Conservation (phyloP, 2,113 vertebrate species). For the Pangasianodon gigas region DNA sequence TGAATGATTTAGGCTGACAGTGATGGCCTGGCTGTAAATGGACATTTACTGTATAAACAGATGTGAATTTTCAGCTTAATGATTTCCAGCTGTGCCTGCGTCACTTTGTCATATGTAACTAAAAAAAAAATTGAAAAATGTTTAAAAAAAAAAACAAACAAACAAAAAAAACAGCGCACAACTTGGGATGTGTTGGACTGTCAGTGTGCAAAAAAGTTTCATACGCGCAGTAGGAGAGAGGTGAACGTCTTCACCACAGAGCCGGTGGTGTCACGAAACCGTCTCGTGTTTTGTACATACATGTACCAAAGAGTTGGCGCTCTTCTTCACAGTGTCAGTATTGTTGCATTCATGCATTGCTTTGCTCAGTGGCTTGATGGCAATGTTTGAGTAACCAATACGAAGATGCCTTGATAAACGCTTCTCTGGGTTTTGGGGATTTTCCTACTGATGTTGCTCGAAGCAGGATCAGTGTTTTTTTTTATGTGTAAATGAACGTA, state of each 20-base stretch:
- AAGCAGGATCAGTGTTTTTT: background rate
- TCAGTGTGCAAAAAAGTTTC: background rate
- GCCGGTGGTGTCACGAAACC: conserved; percentile 10
- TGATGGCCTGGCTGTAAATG: background rate
- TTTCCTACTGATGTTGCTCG: conserved; percentile 30
- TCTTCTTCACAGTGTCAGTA: conserved; percentile 42
- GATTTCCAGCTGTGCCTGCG: background rate
- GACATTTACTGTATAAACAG: background rate
- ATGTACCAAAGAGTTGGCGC: conserved; percentile 64
- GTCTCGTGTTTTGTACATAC: conserved; percentile 45
- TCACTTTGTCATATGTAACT: conserved; percentile 5
- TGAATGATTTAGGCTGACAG: conserved; percentile 19
- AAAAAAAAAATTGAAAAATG: background rate
- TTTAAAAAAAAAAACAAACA: background rate
- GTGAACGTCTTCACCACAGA: conserved; percentile 16
- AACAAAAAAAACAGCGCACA: background rate
- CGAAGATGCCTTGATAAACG: conserved; percentile 31
- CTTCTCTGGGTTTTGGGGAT: conserved; percentile 40
- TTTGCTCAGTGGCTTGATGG: conserved; percentile 33
- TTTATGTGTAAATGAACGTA: background rate
- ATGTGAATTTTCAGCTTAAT: conserved; percentile 10
- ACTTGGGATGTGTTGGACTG: background rate
- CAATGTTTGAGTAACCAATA: conserved; percentile 41
- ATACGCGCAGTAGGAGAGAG: background rate
- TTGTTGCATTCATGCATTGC: conserved; percentile 44